phyloP scores from a whole-genome alignment of 92 coral and sea anemone genomes.

The Porites lobata region DNA sequence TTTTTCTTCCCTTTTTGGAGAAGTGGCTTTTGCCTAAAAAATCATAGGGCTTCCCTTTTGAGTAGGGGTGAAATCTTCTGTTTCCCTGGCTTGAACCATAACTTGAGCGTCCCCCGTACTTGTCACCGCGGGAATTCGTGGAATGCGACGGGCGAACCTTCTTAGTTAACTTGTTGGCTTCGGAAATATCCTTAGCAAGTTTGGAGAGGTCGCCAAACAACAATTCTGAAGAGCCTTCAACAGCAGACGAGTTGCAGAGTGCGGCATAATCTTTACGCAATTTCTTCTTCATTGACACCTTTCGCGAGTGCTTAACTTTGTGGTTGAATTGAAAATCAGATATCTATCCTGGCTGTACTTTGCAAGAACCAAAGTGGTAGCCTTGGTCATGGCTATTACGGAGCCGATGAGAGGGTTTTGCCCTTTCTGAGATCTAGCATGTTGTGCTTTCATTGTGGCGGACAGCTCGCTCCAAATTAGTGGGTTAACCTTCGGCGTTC shows the following conservation, averaged over 20 bases:
- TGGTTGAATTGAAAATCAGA: slow-evolving; percentile 44
- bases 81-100: no score
- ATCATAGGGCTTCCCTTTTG: no score
- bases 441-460: slow-evolving; percentile 28
- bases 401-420: slow-evolving; percentile 38
- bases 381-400: slow-evolving; percentile 32
- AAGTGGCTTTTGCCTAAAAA: no score
- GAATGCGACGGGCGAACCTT: no score
- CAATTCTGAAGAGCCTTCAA: neutral
- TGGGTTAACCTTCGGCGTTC: slow-evolving; percentile 46
- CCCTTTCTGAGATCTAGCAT: slow-evolving; percentile 28
- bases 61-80: no score
- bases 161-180: no score
- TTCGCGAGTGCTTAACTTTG: slow-evolving; percentile 29
- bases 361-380: slow-evolving; percentile 21
- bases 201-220: slow-evolving; percentile 32
- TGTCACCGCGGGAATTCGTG: no score
- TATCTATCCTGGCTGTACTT: slow-evolving; percentile 37
- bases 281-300: slow-evolving; percentile 39
- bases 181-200: slow-evolving; percentile 23
- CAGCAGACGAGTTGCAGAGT: neutral
- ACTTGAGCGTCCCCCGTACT: no score
- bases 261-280: slow-evolving; percentile 32
- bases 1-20: no score
- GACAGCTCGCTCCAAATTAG: slow-evolving; percentile 45